These are phyloP conservation scores for Microctenopoma lineatum DNA, from an alignment of 2,797 vertebrate species.

Conservation along the genomic window DNA sequence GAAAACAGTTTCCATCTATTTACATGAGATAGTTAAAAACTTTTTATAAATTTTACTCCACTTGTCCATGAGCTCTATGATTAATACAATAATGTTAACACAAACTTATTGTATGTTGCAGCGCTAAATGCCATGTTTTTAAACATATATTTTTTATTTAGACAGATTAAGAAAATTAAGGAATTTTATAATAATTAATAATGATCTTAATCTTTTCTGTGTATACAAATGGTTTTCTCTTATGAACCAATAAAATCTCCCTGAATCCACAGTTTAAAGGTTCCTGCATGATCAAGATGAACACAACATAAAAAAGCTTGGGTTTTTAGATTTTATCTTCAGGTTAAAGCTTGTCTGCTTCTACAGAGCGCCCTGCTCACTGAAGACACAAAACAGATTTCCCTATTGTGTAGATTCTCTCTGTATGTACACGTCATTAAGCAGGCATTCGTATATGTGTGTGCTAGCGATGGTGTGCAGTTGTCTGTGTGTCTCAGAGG, in stretches of 20 bases:
- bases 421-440: constrained; percentile 2
- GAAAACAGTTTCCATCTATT: too few species aligned
- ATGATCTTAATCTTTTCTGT: not conserved
- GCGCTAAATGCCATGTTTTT: too few species aligned
- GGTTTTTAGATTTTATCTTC: not conserved
- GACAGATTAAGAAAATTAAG: too few species aligned
- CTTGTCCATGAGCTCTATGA: too few species aligned
- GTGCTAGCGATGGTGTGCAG: constrained; percentile 42
- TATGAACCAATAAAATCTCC: too few species aligned
- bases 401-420: not conserved
- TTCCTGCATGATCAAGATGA: not conserved
- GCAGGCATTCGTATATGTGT: constrained; percentile 37
- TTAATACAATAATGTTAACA: too few species aligned
- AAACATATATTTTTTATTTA: too few species aligned
- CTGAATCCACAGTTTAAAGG: not conserved
- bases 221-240: not conserved
- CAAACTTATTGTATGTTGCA: too few species aligned
- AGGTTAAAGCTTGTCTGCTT: not conserved
- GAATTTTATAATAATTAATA: too few species aligned
- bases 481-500: constrained; percentile 63
- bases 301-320: not conserved
- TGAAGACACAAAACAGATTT: not conserved
- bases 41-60: too few species aligned
- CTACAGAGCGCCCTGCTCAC: not conserved
- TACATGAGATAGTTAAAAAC: too few species aligned